Conservation (phyloP, 2,113 vertebrate species). For the Anser brachyrhynchus region DNA sequence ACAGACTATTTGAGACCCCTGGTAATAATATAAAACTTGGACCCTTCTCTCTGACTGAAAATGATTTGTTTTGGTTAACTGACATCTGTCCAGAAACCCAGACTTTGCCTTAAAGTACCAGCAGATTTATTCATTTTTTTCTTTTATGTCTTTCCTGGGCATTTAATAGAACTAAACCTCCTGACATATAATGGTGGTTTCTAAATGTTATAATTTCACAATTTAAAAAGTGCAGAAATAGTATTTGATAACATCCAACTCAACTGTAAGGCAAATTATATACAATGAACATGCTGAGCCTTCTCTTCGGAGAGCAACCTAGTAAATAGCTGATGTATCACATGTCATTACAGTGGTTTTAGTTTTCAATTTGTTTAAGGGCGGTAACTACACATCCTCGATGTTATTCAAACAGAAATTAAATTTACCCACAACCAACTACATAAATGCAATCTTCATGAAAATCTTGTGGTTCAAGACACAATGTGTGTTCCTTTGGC, state of each 20-base stretch:
- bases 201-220: background rate
- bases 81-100: background rate
- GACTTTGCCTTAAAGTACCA: background rate
- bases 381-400: background rate
- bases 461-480: background rate
- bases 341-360: background rate
- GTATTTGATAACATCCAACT: background rate
- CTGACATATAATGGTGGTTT: background rate
- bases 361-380: background rate
- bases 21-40: background rate
- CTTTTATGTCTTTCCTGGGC: background rate
- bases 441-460: background rate
- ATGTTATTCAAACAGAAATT: background rate
- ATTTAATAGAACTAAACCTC: background rate
- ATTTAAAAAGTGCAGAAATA: background rate
- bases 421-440: background rate
- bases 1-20: background rate
- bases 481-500: background rate
- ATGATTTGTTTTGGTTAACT: background rate
- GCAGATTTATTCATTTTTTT: background rate
- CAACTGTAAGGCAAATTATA: background rate
- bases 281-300: background rate
- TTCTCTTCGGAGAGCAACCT: background rate
- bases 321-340: background rate
- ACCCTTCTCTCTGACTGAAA: background rate